Base-by-base conservation (phyloP, 2,113 vertebrate species). In the Podarcis cretensis region DNA sequence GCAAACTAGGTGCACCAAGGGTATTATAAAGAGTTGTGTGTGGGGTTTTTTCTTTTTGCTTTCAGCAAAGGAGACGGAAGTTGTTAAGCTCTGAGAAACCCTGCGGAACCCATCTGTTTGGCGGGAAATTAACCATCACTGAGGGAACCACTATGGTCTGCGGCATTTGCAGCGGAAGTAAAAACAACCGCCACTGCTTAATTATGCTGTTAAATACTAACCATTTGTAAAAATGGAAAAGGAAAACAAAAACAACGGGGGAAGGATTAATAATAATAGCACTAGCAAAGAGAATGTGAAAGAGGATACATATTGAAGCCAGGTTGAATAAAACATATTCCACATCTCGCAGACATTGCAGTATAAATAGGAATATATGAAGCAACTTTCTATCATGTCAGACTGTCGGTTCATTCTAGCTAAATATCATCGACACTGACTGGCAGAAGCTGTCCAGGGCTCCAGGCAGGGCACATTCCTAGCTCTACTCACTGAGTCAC, bases 61-160 rank as follows among this genome's bases (percentile, higher is more conserved):
- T 59, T 20, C 54, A 20, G 37, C 25, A 35, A 68, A 87, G 18
- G 8, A 5, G 35, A 76, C 1, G 35, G 81, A 82, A 12, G 6
- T 23, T 35, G 6, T 69, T 69, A 40, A 54, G 20, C 14, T 66
- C 82, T 6, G 21, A 81, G 0, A 0, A 79, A 81, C 75, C 71
- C 25, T 25, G 69, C 74, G 30, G 69, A 14, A 43, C 63, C 54
- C 35, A 66, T 88, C 84, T 83, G 78, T 74, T 90, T 10, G 40
- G 35, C 54, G 16, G 74, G 86, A 91, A 92, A 87, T 63, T 43
- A 88, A 78, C 23, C 40, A 13, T 9, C 69, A 8, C 27, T 32
- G 32, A 89, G 81, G 77, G 73, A 88, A 35, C 25, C 81, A 40
- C 48, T 63, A 68, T 57, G 66, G 81, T 43, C 77, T 87, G 59